A percentile compares a stretch with the other conserved stretches of the same genome.
phyloP scores from a whole-genome alignment of 2,888 invertebrate species.

The Melipona bicolor region DNA sequence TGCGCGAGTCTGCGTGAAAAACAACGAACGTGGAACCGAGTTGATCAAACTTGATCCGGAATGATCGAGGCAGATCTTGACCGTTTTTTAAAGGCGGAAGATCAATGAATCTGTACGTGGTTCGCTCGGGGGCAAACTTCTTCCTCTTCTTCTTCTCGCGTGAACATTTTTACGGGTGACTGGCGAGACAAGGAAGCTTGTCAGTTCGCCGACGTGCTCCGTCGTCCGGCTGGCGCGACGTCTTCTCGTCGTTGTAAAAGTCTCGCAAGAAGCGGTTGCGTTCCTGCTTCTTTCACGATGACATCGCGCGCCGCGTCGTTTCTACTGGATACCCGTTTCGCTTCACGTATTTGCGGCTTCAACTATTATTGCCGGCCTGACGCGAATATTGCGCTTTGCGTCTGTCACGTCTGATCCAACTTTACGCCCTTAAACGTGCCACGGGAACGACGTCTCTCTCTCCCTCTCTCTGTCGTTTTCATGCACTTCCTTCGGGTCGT shows the following conservation, averaged over 20 bases:
- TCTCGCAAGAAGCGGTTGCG: conserved; percentile 17
- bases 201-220: conserved; percentile 27
- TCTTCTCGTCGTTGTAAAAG: conserved; percentile 16
- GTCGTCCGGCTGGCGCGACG: neutral
- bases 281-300: conserved; percentile 11
- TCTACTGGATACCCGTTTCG: neutral
- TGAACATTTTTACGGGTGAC: conserved; percentile 12
- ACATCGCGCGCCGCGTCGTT: neutral
- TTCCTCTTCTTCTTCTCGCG: neutral
- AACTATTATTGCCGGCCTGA: conserved; percentile 9
- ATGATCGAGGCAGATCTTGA: no score
- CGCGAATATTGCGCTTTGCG: conserved; percentile 18
- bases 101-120: neutral
- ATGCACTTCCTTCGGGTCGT: neutral
- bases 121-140: neutral
- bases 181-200: conserved; percentile 27
- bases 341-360: conserved; percentile 15
- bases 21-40: no score
- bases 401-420: neutral
- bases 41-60: no score
- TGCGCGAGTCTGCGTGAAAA: no score
- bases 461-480: no score
- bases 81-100: neutral
- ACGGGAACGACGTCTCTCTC: neutral
- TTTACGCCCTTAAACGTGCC: neutral